phyloP scores from a whole-genome alignment of 2,113 vertebrate genomes.

The Sphyrna mokarran region DNA sequence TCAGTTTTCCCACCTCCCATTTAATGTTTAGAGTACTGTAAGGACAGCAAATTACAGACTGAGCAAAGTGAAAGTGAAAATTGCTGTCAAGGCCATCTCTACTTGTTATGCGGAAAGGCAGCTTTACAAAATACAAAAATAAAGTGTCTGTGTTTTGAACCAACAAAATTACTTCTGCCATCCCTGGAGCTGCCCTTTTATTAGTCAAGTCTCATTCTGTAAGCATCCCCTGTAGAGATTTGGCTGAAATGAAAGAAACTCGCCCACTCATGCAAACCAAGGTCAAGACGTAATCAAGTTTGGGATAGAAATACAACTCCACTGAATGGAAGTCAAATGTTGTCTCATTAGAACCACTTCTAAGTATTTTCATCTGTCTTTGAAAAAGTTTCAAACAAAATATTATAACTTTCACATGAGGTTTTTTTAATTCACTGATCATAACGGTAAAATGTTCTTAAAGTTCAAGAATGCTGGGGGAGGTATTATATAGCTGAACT shows the following conservation, averaged over 20 bases:
- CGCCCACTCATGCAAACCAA: neutral
- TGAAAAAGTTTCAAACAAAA: neutral
- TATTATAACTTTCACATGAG: neutral
- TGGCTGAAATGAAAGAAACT: neutral
- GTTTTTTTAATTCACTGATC: neutral
- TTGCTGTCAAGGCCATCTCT: neutral
- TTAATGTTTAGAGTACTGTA: neutral
- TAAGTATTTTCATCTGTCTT: neutral
- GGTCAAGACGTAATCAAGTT: neutral
- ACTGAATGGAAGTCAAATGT: neutral
- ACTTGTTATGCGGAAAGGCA: neutral
- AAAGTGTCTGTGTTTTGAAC: neutral
- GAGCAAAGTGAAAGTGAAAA: slow-evolving; percentile 7
- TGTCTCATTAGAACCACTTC: neutral
- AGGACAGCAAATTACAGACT: neutral
- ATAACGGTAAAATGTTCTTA: neutral
- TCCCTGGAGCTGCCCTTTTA: neutral
- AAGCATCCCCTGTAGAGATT: neutral
- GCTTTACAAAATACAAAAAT: neutral
- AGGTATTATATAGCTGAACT: too few species aligned
- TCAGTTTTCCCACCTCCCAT: too few species aligned
- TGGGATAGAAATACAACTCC: neutral
- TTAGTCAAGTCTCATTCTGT: neutral
- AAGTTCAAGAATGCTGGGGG: neutral
- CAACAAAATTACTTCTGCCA: neutral